These are phyloP conservation scores for Alethe diademata DNA, from an alignment of 2,113 vertebrate species.

Conservation along the genomic window DNA sequence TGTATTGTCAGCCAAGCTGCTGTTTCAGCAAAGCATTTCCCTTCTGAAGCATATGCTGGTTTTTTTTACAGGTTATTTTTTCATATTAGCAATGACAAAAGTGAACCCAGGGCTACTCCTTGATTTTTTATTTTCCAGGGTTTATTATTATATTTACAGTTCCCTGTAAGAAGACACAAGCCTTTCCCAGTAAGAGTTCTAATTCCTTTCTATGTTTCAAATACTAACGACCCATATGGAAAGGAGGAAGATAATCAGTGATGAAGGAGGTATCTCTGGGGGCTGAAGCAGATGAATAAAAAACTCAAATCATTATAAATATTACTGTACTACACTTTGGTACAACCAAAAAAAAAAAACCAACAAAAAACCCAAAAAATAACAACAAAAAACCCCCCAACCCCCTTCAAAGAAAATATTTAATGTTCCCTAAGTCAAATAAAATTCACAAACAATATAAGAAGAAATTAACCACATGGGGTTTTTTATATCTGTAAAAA, in stretches of 20 bases:
- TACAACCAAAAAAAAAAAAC: neutral
- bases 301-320: conserved; percentile 33
- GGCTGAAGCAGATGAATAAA: neutral
- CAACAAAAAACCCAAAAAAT: neutral
- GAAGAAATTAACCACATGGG: conserved; percentile 53
- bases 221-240: conserved; percentile 8
- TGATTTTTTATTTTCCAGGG: conserved; percentile 34
- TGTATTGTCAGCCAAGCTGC: neutral
- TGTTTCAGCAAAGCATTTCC: neutral
- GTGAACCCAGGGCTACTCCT: conserved; percentile 34
- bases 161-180: conserved; percentile 61
- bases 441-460: conserved; percentile 50
- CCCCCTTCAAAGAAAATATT: conserved; percentile 17
- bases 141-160: conserved; percentile 63
- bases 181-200: conserved; percentile 32
- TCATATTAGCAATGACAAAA: conserved; percentile 24
- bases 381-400: neutral
- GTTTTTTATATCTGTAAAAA: conserved; percentile 54
- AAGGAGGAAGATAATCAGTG: conserved; percentile 3
- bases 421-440: conserved; percentile 33
- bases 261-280: conserved; percentile 8
- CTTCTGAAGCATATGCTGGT: neutral
- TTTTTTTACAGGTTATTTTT: neutral
- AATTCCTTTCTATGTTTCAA: conserved; percentile 41
- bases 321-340: conserved; percentile 55